Base-by-base conservation (phyloP, 2,113 vertebrate species). In the Pseudorhombus dupliciocellatus region DNA sequence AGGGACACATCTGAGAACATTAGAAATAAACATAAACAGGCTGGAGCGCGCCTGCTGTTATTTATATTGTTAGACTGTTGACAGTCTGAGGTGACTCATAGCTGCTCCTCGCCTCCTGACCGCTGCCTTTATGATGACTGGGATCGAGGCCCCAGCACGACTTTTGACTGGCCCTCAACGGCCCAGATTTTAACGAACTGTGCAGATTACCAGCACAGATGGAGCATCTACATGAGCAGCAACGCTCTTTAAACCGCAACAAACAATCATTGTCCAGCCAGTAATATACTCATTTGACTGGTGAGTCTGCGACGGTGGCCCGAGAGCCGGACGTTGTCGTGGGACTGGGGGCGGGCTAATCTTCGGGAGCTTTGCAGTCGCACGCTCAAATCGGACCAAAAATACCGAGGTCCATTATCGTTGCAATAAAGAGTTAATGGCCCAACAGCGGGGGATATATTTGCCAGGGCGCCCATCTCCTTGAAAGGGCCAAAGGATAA, bases 381-480 rank as follows among this genome's bases (percentile, higher is more conserved):
- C 78, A 52, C 58, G 77, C 70, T 90, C 56, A 75, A 82, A 86
- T 83, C 77, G 79, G 80, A 84, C 84, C 79, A 72, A 88, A 91
- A 90, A 88, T 85, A 84, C 84, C 84, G 68, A 84, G 82, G 79
- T 81, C 80, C 68, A 90, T 90, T 86, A 89, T 90, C 73, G 55
- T 70, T 30, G 85, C 90, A 84, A 90, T 88, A 87, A 91, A 88
- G 86, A 77, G 78, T 87, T 92, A 93, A 93, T 90, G 92, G 91
- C 76, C 83, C 89, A 84, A 88, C 89, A 90, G 84, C 62, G 46
- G 77, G 77, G 84, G 81, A 90, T 91, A 90, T 84, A 91, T 91
- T 91, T 90, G 79, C 84, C 69, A 66, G 65, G 72, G 83, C 79
- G 64, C 81, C 83, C 84, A 84, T 91, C 87, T 90, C 89, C 81